Evolutionary conservation across 2,113 vertebrate species (phyloP), one percentile per base, ranked within the genome.

Genomic region (Rhegmatorhina hoffmannsi): DNA sequence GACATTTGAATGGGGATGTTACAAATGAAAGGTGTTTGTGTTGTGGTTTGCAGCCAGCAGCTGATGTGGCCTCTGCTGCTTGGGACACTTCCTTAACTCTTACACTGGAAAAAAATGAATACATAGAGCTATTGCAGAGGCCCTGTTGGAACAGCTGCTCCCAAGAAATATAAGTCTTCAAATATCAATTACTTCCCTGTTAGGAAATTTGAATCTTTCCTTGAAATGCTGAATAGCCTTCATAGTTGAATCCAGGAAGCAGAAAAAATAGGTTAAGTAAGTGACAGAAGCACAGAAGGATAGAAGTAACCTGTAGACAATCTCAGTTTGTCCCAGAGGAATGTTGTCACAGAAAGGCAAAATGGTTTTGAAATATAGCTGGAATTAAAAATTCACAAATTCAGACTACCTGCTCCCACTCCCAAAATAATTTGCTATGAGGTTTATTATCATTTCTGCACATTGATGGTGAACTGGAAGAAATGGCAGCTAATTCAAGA

Each of bases 241-340:
- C 69, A 69, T 85, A 17, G 10, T 77, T 86, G 64, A 81, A 88
- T 53, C 17, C 24, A 11, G 33, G 49, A 92, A 84, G 79, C n/a
- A 81, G 56, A 72, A 93, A 93, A 93, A 95, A 80, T 67, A 80
- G 25, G 72, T 70, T 86, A 93, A 93, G 26, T 78, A 81, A 80
- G 60, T 72, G 55, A 74, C 88, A 90, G 60, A 77, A 68, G 44
- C 56, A 72, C 24, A 26, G 33, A 90, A 64, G 29, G 8, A 44
- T 90, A 63, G 55, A 89, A 94, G 47, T 50, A 81, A 88, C 75
- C 47, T 58, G 43, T 78, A 91, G 67, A 24, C 40, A 86, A 74
- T 47, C 68, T 75, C 43, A 40, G 9, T 73, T 85, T 94, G 78
- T 91, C 82, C 55, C 78, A 84, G 43, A 60, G 68, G 79, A 88